A percentile compares a stretch with the other conserved stretches of the same genome.
phyloP scores from a whole-genome alignment of 2,113 vertebrate genomes.

The Ophthalmolycus amberensis region DNA sequence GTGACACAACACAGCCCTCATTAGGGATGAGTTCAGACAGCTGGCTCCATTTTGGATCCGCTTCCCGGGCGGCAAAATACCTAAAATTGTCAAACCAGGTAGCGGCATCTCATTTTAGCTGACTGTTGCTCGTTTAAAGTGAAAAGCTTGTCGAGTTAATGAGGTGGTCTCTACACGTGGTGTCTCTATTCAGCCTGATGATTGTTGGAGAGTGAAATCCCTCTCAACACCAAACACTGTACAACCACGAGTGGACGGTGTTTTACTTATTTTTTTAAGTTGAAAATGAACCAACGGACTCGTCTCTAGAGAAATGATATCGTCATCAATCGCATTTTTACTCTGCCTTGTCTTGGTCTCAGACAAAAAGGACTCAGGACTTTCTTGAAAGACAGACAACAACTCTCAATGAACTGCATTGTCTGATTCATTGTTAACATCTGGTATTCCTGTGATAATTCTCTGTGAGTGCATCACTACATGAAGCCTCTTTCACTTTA shows the following conservation, averaged over 20 bases:
- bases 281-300: not conserved
- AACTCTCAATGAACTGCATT: too few species aligned
- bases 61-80: not conserved
- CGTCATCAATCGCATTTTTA: too few species aligned
- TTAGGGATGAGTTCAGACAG: not conserved
- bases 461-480: too few species aligned
- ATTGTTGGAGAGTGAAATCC: not conserved
- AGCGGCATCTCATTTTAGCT: not conserved
- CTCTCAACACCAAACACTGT: too few species aligned
- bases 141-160: not conserved
- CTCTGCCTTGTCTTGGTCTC: too few species aligned
- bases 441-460: too few species aligned
- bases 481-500: too few species aligned
- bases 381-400: too few species aligned
- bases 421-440: too few species aligned
- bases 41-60: not conserved
- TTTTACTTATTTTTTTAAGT: not conserved
- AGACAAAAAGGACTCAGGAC: too few species aligned
- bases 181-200: not conserved
- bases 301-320: not conserved
- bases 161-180: not conserved
- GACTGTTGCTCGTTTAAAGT: not conserved
- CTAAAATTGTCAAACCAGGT: not conserved
- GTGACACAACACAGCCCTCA: not conserved
- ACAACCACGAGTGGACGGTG: not conserved